These are phyloP conservation scores for Ephialtes manifestator DNA, from an alignment of 2,888 invertebrate species.

Conservation along the genomic window DNA sequence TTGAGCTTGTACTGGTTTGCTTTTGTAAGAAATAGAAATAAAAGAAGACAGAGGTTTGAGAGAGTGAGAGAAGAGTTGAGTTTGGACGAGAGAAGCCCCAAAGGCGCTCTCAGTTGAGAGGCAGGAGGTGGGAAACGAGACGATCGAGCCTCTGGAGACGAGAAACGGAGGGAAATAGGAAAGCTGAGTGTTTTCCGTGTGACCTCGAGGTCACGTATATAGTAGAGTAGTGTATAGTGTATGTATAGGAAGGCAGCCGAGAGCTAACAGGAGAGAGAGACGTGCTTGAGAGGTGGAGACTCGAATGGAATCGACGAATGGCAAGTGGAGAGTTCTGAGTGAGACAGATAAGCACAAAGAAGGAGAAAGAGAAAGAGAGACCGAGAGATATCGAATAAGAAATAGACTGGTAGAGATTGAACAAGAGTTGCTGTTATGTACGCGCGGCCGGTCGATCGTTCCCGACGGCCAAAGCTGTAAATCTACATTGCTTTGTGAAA, in stretches of 20 bases:
- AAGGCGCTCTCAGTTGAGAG: conserved; percentile 6
- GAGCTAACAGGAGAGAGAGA: background rate
- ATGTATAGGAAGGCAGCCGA: too few species aligned
- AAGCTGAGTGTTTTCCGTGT: conserved; percentile 36
- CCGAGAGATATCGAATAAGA: conserved; percentile 27
- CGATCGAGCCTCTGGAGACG: conserved; percentile 4
- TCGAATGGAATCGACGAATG: conserved; percentile 45
- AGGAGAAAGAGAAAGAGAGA: background rate
- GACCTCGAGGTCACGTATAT: conserved; percentile 43
- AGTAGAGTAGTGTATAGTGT: background rate
- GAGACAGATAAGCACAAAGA: background rate
- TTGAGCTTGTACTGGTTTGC: background rate
- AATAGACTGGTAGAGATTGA: conserved; percentile 1
- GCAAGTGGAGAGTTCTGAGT: conserved; percentile 5
- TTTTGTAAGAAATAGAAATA: background rate
- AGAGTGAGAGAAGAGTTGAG: background rate
- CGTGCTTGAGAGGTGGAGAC: conserved; percentile 39
- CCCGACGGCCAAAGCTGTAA: background rate
- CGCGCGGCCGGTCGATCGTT: conserved; percentile 35
- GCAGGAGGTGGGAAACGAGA: background rate
- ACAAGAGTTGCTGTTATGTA: conserved; percentile 1
- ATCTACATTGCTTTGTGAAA: too few species aligned
- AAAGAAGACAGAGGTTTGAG: background rate
- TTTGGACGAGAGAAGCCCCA: background rate
- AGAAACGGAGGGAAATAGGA: background rate